A percentile compares a stretch with the other conserved stretches of the same genome.
phyloP scores from a whole-genome alignment of 2,113 vertebrate species.

The Sebastes fasciatus region DNA sequence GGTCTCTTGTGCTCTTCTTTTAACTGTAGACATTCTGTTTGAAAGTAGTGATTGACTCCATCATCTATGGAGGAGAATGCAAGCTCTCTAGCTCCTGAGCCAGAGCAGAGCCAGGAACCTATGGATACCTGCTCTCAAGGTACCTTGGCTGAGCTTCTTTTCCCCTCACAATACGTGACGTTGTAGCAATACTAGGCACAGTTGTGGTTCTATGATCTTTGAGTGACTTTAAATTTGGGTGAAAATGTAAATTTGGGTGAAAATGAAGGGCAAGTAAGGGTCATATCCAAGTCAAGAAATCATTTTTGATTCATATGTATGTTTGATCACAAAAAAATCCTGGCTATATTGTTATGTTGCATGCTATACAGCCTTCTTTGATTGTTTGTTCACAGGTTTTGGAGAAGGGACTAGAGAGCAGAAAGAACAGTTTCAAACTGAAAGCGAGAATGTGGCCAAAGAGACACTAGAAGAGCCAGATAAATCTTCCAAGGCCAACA shows the following conservation, averaged over 20 bases:
- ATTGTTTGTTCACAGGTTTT: slow-evolving; percentile 68
- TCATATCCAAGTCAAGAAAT: not conserved
- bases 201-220: slow-evolving; percentile 14
- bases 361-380: not conserved
- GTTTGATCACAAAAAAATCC: not conserved
- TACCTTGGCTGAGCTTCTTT: slow-evolving; percentile 79
- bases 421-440: slow-evolving; percentile 69
- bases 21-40: slow-evolving; percentile 81
- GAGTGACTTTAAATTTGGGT: slow-evolving; percentile 11
- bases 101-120: slow-evolving; percentile 85
- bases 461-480: slow-evolving; percentile 81
- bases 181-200: slow-evolving; percentile 25
- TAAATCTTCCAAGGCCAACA: slow-evolving; percentile 85
- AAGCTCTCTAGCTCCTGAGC: slow-evolving; percentile 80
- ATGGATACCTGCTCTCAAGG: slow-evolving; percentile 89
- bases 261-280: slow-evolving; percentile 14
- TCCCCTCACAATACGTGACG: slow-evolving; percentile 19
- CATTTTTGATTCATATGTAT: not conserved
- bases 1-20: slow-evolving; percentile 75
- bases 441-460: slow-evolving; percentile 59
- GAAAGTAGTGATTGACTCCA: slow-evolving; percentile 78
- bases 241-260: slow-evolving; percentile 6
- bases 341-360: not conserved
- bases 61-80: slow-evolving; percentile 87
- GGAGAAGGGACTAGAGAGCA: slow-evolving; percentile 82